These are phyloP conservation scores for Cotesia vestalis DNA, from an alignment of 1,140 invertebrate species.

Conservation along the genomic window DNA sequence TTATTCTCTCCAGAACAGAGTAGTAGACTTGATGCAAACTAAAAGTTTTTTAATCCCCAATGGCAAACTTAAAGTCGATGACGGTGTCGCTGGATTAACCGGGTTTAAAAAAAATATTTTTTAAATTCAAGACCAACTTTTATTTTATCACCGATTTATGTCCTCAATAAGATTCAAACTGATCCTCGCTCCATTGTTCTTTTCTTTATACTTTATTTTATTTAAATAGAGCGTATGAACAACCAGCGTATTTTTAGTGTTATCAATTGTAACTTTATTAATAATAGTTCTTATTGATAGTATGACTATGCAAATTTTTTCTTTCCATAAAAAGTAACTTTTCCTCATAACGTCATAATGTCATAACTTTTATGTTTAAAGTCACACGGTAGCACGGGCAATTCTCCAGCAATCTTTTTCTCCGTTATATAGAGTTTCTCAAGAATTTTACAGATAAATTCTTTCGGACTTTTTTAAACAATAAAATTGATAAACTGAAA, in stretches of 20 bases:
- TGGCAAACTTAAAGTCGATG: conserved; percentile 11
- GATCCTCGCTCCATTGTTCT: no score
- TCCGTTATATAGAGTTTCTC: not conserved
- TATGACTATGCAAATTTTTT: conserved; percentile 25
- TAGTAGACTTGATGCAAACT: not conserved
- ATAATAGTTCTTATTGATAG: not conserved
- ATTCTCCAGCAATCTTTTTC: conserved; percentile 11
- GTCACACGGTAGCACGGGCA: conserved; percentile 14
- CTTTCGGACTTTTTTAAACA: conserved; percentile 12
- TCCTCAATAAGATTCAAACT: not conserved
- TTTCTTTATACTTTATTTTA: no score
- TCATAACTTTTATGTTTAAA: conserved; percentile 21
- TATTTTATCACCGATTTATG: not conserved
- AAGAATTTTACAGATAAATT: conserved; percentile 15
- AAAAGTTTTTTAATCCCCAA: conserved; percentile 19
- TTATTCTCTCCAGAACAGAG: conserved; percentile 1
- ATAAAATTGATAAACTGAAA: conserved; percentile 32
- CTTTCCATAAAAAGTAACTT: not conserved
- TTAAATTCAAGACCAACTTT: not conserved
- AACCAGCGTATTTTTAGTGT: no score
- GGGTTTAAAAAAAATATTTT: not conserved
- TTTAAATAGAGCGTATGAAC: no score
- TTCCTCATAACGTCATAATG: not conserved
- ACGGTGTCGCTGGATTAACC: not conserved
- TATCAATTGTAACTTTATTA: not conserved